Evolutionary conservation across 2,113 vertebrate species (phyloP).

Genomic region (Nycticorax nycticorax): DNA sequence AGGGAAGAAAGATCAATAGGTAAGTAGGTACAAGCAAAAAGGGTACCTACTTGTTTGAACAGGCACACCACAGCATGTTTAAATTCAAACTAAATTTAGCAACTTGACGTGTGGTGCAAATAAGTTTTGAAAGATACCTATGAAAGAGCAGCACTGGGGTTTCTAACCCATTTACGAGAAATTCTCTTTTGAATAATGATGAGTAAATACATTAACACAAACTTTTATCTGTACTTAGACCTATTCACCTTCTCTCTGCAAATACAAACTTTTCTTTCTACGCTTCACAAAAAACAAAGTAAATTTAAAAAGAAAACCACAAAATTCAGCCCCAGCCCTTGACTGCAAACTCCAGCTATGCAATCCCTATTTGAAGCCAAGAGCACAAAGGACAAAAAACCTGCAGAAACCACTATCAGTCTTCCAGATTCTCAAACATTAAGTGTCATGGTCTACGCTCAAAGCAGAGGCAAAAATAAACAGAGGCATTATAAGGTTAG

Average conservation of each 20-base stretch:
- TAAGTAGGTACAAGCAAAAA: neutral
- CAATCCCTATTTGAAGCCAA: neutral
- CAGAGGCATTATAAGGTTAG: neutral
- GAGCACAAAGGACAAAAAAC: neutral
- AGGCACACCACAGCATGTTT: accelerated
- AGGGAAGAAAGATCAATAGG: neutral
- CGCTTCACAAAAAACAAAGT: neutral
- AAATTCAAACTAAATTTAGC: neutral
- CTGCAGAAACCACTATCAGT: neutral
- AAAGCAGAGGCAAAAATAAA: neutral
- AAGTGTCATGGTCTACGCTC: neutral
- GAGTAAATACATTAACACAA: neutral
- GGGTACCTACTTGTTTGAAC: neutral
- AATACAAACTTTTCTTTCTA: neutral
- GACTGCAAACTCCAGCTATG: neutral
- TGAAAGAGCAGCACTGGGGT: neutral
- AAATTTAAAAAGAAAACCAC: neutral
- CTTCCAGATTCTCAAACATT: neutral
- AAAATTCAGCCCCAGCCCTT: neutral
- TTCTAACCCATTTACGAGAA: neutral
- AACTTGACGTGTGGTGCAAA: neutral
- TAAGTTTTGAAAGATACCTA: neutral
- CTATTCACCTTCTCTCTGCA: neutral
- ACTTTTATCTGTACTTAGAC: neutral
- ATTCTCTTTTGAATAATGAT: neutral